Percentiles rank a stretch among this genome's conserved stretches.
Conservation (phyloP, 1,140 invertebrate species). For the Hypothenemus hampei region DNA sequence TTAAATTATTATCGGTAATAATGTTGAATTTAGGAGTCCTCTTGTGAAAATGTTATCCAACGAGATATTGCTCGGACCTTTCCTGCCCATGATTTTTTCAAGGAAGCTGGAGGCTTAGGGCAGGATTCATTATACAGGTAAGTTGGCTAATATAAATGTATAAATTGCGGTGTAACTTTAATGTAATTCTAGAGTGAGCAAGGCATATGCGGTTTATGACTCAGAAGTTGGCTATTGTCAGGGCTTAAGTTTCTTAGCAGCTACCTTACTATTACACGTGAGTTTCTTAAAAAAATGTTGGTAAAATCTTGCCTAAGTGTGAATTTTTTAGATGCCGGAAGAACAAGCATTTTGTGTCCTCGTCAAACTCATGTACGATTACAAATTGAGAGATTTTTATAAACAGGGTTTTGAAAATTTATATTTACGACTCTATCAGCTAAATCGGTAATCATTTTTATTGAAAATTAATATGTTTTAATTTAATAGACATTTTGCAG, state of each 20-base stretch:
- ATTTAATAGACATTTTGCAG: conserved; percentile 37
- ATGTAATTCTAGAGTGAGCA: conserved; percentile 51
- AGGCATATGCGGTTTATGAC: conserved; percentile 96
- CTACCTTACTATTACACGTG: conserved; percentile 91
- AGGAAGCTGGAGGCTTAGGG: conserved; percentile 82
- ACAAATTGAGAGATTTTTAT: conserved; percentile 89
- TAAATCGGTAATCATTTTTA: conserved; percentile 58
- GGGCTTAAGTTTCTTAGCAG: conserved; percentile 94
- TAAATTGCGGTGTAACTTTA: background rate
- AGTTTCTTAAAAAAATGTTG: too few relatives aligned
- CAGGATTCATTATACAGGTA: conserved; percentile 90
- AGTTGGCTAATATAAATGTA: background rate
- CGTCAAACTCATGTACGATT: conserved; percentile 96
- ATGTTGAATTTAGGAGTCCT: conserved; percentile 61
- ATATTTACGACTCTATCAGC: conserved; percentile 91
- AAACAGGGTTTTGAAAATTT: conserved; percentile 95
- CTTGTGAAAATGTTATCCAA: conserved; percentile 87
- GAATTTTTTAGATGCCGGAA: conserved; percentile 93
- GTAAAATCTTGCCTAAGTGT: background rate
- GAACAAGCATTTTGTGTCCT: conserved; percentile 98
- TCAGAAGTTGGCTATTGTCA: conserved; percentile 98
- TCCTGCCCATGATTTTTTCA: conserved; percentile 97
- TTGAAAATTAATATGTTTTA: background rate
- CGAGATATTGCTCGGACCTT: conserved; percentile 97
- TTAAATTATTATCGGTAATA: background rate